Evolutionary conservation across 2,888 invertebrate genomes (phyloP), one percentile per base, ranked within the genome.

Genomic region (Halocaridina rubra): DNA sequence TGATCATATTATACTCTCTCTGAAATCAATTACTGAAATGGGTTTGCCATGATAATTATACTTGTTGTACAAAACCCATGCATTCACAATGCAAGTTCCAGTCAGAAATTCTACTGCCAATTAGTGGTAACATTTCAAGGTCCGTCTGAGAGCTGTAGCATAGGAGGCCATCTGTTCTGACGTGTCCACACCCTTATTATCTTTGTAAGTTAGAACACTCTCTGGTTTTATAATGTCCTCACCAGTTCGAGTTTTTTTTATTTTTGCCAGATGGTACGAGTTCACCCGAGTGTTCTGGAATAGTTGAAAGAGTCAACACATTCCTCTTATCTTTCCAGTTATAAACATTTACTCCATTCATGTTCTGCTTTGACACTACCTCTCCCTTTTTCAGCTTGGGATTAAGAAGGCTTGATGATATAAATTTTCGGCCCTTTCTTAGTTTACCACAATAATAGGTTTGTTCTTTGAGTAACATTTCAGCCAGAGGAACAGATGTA

Each of bases 301-400:
- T 39, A 53, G 80, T 80, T 46, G 69, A 79, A n/a, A 69, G 24
- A 57, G 59, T 77, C 33, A 53, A 19, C n/a, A 80, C 71, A 71
- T 80, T 71, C 71, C 80, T 80, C 39, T 80, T 71, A 57, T 71
- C 71, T 30, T 46, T 80, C 80, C 80, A 80, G 27, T 80, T 80
- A 30, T 69, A 71, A 46, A 80, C 32, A 7, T 46, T 53, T 19
- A 53, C 80, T 32, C 80, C 80, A 39, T 80, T 39, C n/a, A 16
- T 71, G 29, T 87, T 87, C 82, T 88, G 67, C 64, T 3, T 19
- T 69, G 67, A 67, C 32, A 67, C 24, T 19, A 79, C 39, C 27
- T 33, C 33, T n/a, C 69, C 69, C 16, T 64, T 69, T 33, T 61
- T 77, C 61, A 77, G 3, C 32, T 77, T 61, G 67, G 30, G 32